phyloP scores from a whole-genome alignment of 1,140 invertebrate genomes.

The Brachionus rotundiformis region DNA sequence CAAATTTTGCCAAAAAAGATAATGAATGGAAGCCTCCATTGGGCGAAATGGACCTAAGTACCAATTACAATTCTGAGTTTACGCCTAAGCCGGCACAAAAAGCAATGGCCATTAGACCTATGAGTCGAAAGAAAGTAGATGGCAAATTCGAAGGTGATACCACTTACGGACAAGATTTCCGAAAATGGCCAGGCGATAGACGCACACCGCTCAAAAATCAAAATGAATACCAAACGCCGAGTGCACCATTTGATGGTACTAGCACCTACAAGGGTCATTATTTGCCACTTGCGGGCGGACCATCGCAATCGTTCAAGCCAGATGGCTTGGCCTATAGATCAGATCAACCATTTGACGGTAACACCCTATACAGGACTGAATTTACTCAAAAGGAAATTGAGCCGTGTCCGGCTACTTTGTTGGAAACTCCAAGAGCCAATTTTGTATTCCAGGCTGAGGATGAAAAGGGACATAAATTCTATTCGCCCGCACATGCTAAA shows the following conservation, averaged over 20 bases:
- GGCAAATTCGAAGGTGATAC: conserved; percentile 61
- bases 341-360: conserved; percentile 59
- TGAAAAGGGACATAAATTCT: conserved; percentile 57
- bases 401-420: conserved; percentile 58
- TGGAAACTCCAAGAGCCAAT: conserved; percentile 55
- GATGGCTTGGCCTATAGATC: conserved; percentile 55
- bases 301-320: conserved; percentile 57
- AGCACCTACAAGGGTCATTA: conserved; percentile 61
- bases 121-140: conserved; percentile 52
- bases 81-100: conserved; percentile 55
- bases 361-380: conserved; percentile 62
- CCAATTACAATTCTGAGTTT: conserved; percentile 58
- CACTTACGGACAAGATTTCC: conserved; percentile 62
- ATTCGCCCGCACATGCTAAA: conserved; percentile 53
- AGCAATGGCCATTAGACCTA: conserved; percentile 55
- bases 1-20: conserved; percentile 57
- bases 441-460: conserved; percentile 56
- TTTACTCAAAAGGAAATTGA: conserved; percentile 59
- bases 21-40: conserved; percentile 59
- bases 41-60: conserved; percentile 63
- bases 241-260: conserved; percentile 61
- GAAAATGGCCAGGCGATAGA: conserved; percentile 58
- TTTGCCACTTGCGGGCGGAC: conserved; percentile 55
- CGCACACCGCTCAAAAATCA: conserved; percentile 54
- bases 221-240: conserved; percentile 58